Evolutionary conservation across 2,113 vertebrate genomes (phyloP), one percentile per base, ranked within the genome.

Genomic region (Oxyura jamaicensis): DNA sequence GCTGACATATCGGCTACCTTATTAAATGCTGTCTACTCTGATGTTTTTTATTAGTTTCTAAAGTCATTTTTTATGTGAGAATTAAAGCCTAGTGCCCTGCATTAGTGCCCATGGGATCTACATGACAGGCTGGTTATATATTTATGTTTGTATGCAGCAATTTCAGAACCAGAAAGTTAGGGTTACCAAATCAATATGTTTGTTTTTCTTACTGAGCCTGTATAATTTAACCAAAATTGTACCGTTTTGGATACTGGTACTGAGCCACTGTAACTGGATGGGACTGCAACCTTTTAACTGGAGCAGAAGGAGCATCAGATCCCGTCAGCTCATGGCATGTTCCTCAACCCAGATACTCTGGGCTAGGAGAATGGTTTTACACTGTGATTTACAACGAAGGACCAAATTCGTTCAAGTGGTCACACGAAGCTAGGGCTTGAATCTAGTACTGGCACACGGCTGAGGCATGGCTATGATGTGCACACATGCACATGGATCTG

Each of bases 401-500:
- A 67, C 5, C 20, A 59, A 67, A 69, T 48, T 81, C 6, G 44
- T 68, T 19, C 25, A 13, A 55, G 18, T 31, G 39, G 13, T 62
- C 20, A 67, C 58, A 62, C 0, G 3, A 52, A 88, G 35, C 8
- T 39, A 71, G 62, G 35, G 8, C 74, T 35, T 2, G 2, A 60
- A 84, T 16, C 11, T 22, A 23, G 4, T 39, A 13, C 41, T 63
- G 33, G 13, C 3, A 31, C 8, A 28, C 5, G 12, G 31, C 29
- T 84, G 55, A 66, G 8, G 26, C 22, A 71, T 17, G 23, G 10
- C 16, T 6, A 7, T 25, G 26, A 65, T 41, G 21, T 28, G 36
- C 20, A 6, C 7, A 44, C 0, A 3, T 17, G 9, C 18, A 35
- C 0, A 1, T 36, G 60, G 31, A 68, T 60, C 42, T 52, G 22